These are phyloP conservation scores for Leptoteleia sp. DNA, from an alignment of 1,140 invertebrate genomes.

Conservation along the genomic window DNA sequence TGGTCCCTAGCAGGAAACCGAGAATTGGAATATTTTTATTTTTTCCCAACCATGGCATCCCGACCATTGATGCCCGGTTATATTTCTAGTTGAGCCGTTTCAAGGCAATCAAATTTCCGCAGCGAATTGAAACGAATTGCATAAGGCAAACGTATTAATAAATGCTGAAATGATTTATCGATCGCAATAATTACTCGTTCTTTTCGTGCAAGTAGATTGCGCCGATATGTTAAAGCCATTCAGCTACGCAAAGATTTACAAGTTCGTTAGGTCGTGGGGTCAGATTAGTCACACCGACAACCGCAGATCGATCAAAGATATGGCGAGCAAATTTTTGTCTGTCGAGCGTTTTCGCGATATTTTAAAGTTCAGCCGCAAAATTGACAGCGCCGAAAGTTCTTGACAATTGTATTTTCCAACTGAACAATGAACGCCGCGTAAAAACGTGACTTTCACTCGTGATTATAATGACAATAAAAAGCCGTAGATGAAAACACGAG, in stretches of 20 bases:
- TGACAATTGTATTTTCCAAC: conserved; percentile 11
- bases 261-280: conserved; percentile 44
- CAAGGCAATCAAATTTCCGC: conserved; percentile 15
- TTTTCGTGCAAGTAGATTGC: conserved; percentile 16
- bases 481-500: conserved; percentile 19
- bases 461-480: conserved; percentile 18
- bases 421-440: conserved; percentile 7
- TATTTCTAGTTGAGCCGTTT: too few relatives aligned
- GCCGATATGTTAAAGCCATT: conserved; percentile 23
- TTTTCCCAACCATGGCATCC: too few relatives aligned
- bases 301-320: conserved; percentile 31
- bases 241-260: conserved; percentile 41
- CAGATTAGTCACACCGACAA: conserved; percentile 41
- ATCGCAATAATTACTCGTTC: conserved; percentile 35
- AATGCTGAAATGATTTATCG: conserved; percentile 31
- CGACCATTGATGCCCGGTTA: too few relatives aligned
- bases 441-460: conserved; percentile 29
- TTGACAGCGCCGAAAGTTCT: conserved; percentile 10
- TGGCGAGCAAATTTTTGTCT: background rate
- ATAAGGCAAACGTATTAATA: conserved; percentile 22
- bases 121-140: conserved; percentile 18
- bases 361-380: too few relatives aligned
- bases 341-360: background rate
- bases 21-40: too few relatives aligned
- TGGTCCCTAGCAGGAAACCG: too few relatives aligned